Evolutionary conservation across 2,113 vertebrate species (phyloP).

Genomic region (Talpa occidentalis): DNA sequence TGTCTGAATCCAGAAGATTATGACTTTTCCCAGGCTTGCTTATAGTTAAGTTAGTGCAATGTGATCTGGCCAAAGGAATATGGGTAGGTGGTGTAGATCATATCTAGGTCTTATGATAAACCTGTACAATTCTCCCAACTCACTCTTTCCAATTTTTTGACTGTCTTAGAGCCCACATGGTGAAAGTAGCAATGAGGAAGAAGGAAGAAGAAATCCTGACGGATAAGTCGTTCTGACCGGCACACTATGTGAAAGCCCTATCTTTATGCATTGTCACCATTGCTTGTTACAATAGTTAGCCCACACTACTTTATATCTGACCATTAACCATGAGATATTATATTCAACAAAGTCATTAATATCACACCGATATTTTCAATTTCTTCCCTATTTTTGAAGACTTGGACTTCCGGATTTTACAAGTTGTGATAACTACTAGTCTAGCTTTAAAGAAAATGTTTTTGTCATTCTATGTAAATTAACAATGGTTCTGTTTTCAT

Average conservation of each 20-base stretch:
- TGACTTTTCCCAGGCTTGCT: background rate
- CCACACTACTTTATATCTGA: background rate
- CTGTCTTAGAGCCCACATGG: background rate
- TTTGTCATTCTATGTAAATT: constrained; percentile 52
- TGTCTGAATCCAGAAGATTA: background rate
- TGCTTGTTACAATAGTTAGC: background rate
- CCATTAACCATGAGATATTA: background rate
- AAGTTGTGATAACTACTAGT: constrained; percentile 23
- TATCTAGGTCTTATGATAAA: background rate
- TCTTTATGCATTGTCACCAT: background rate
- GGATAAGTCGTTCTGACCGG: no score
- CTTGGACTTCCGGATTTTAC: background rate
- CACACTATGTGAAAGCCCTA: background rate
- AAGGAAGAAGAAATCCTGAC: background rate
- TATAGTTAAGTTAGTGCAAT: background rate
- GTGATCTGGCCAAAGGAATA: background rate
- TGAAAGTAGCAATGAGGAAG: background rate
- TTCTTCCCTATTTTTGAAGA: constrained; percentile 31
- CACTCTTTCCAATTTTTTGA: background rate
- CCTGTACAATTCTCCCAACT: background rate
- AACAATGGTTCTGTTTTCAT: constrained; percentile 53
- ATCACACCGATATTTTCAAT: background rate
- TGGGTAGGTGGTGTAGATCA: background rate
- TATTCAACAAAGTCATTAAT: background rate
- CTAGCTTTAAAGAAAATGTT: constrained; percentile 43